A percentile compares a stretch with the other conserved stretches of the same genome.
These are phyloP conservation scores for Melinopterus prodromus DNA, from an alignment of 2,888 invertebrate genomes.

Conservation along the genomic window DNA sequence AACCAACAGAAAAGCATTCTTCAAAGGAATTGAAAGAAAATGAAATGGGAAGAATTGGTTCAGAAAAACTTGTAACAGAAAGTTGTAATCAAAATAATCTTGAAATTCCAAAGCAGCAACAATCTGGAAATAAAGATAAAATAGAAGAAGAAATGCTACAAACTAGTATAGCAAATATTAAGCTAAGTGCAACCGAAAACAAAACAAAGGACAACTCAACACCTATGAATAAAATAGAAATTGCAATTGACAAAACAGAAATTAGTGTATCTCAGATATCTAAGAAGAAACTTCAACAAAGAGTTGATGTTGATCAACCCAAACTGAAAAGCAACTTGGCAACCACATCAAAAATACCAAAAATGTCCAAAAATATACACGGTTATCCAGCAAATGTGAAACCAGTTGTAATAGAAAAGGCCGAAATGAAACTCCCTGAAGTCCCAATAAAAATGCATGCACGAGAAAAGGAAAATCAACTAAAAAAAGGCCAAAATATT, in stretches of 20 bases:
- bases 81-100: too few species aligned
- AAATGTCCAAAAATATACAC: background rate
- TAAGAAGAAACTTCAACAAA: background rate
- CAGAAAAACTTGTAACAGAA: too few species aligned
- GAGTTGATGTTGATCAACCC: background rate
- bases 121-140: too few species aligned
- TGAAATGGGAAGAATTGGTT: background rate
- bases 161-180: too few species aligned
- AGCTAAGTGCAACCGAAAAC: too few species aligned
- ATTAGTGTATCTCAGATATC: constrained; percentile 4
- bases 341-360: background rate
- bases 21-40: background rate
- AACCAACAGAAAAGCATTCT: background rate
- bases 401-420: background rate
- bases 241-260: background rate
- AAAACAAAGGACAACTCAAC: too few species aligned
- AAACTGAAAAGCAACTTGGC: background rate
- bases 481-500: background rate
- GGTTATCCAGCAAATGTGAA: background rate
- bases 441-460: background rate
- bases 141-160: too few species aligned
- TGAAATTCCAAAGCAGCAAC: too few species aligned
- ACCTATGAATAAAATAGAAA: background rate
- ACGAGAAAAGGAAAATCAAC: background rate
- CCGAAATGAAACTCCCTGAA: background rate